A percentile compares a stretch with the other conserved stretches of the same genome.
phyloP scores from a whole-genome alignment of 2,797 vertebrate species.

The Synaphobranchus kaupii region DNA sequence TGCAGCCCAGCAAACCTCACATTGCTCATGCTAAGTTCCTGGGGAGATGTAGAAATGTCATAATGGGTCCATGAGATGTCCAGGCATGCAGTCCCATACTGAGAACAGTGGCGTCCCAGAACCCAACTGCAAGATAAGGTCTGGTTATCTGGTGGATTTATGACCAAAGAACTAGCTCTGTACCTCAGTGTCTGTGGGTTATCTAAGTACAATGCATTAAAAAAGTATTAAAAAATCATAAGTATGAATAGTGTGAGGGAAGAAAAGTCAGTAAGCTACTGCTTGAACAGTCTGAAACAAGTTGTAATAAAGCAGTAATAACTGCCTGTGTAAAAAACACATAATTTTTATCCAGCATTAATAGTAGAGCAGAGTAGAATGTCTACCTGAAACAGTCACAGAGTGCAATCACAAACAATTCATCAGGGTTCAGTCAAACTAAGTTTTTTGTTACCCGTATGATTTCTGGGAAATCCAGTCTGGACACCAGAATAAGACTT shows the following conservation, averaged over 20 bases:
- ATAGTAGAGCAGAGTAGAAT: no score
- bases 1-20: neutral
- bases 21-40: neutral
- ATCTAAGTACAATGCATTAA: conserved; percentile 2
- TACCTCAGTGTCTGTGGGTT: neutral
- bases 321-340: neutral
- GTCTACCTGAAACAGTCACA: neutral
- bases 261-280: neutral
- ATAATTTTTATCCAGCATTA: neutral
- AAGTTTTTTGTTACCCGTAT: conserved; percentile 85
- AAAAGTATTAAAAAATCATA: neutral
- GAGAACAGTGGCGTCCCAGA: neutral
- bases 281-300: neutral
- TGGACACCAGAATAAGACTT: conserved; percentile 95
- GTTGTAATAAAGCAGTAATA: neutral
- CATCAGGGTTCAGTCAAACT: neutral
- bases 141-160: neutral
- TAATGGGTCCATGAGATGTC: neutral
- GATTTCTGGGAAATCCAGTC: conserved; percentile 96
- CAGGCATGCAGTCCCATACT: neutral
- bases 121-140: neutral
- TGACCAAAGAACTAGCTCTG: neutral
- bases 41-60: neutral
- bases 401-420: neutral
- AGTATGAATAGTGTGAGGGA: neutral